These are phyloP conservation scores for Nesometra sesokonis DNA, from an alignment of 35 echinoderm and acorn worm species.

Conservation along the genomic window DNA sequence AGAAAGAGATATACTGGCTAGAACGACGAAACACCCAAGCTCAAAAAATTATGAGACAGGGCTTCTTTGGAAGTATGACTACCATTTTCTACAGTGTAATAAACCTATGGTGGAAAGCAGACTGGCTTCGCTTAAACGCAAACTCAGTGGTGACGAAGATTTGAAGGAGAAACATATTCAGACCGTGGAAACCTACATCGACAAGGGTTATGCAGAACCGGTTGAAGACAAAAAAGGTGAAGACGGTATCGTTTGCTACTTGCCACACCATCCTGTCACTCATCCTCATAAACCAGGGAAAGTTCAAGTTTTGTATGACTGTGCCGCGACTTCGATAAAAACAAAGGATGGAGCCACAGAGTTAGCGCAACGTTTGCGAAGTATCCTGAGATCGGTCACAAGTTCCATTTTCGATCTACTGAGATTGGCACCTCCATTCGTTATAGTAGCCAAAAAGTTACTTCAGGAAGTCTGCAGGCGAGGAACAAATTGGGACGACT, in stretches of 20 bases:
- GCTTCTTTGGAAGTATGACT: neutral
- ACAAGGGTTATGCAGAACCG: conserved; percentile 41
- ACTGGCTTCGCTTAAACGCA: conserved; percentile 3
- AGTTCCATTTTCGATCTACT: conserved; percentile 35
- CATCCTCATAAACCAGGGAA: conserved; percentile 7
- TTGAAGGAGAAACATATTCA: conserved; percentile 32
- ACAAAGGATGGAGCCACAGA: neutral
- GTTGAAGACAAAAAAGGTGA: neutral
- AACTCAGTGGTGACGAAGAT: neutral
- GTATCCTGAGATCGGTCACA: conserved; percentile 30
- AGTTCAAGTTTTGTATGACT: conserved; percentile 15
- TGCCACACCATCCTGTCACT: conserved; percentile 3
- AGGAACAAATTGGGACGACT: conserved; percentile 22
- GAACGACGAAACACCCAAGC: neutral
- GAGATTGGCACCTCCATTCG: neutral
- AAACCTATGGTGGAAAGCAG: too few relatives aligned
- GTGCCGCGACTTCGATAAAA: conserved; percentile 17
- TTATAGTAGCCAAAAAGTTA: neutral
- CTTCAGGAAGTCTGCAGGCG: conserved; percentile 26
- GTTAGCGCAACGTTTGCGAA: conserved; percentile 2
- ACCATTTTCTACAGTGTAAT: neutral
- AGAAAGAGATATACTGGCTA: neutral
- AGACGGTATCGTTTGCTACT: conserved; percentile 26
- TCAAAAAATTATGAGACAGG: neutral
- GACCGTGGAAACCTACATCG: conserved; percentile 21